Conservation (phyloP, 2,113 vertebrate genomes). For the Ptychochromis oligacanthus region DNA sequence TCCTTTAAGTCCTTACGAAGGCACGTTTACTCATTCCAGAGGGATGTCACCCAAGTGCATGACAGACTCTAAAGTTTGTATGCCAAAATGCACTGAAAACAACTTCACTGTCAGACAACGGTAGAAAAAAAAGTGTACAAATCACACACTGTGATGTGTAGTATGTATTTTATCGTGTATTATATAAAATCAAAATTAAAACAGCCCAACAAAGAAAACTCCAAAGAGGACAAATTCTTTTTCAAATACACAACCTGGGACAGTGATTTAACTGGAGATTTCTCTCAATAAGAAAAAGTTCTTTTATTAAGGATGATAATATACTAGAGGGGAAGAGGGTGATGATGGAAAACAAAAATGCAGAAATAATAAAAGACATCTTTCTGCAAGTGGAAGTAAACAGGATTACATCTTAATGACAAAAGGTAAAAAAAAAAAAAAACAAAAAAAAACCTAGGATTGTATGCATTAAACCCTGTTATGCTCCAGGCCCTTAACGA, state of each 20-base stretch:
- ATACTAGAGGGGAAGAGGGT: too few relatives aligned
- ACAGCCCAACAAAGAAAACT: background rate
- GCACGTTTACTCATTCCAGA: background rate
- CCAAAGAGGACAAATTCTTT: too few relatives aligned
- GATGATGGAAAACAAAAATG: background rate
- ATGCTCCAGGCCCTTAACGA: background rate
- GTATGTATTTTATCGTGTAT: too few relatives aligned
- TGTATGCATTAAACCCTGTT: background rate
- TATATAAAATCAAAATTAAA: background rate
- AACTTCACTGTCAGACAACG: background rate
- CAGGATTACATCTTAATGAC: fast-evolving
- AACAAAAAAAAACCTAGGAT: too few relatives aligned
- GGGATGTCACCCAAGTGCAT: background rate
- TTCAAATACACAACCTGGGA: fast-evolving
- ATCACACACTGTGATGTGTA: background rate
- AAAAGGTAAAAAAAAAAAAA: background rate
- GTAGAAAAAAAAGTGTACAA: background rate
- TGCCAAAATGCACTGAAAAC: fast-evolving
- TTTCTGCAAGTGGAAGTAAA: background rate
- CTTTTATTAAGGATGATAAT: fast-evolving
- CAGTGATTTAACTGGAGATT: background rate
- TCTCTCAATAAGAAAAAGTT: background rate
- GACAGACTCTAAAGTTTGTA: fast-evolving
- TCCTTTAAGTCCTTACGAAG: background rate
- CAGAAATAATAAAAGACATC: background rate